phyloP scores from a whole-genome alignment of 2,888 invertebrate species.

The Polydesmus complanatus region DNA sequence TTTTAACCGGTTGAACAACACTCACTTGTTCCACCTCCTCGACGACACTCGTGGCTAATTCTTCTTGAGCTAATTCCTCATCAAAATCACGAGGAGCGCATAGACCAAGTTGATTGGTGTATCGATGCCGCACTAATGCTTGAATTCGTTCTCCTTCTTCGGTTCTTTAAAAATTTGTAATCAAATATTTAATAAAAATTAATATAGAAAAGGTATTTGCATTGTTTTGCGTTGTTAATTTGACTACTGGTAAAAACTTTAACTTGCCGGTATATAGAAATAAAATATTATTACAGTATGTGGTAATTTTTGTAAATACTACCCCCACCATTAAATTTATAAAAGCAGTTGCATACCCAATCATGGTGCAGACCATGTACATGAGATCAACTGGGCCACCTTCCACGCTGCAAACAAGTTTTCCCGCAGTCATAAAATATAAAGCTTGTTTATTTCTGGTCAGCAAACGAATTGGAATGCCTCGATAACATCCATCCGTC shows the following conservation, averaged over 20 bases:
- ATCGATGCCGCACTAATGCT: slow-evolving; percentile 3
- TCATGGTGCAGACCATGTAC: slow-evolving; percentile 7
- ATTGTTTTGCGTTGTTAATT: too few species aligned
- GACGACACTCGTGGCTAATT: neutral
- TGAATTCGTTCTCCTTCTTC: slow-evolving; percentile 3
- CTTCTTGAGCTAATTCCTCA: neutral
- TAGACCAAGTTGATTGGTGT: neutral
- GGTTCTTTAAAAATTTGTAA: neutral
- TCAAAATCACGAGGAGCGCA: neutral
- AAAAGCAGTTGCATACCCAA: neutral
- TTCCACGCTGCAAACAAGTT: slow-evolving; percentile 6
- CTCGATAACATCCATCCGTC: neutral
- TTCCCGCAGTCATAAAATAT: slow-evolving; percentile 1
- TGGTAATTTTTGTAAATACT: neutral
- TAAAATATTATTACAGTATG: neutral
- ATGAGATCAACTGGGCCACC: slow-evolving; percentile 3
- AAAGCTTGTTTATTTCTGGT: slow-evolving; percentile 1
- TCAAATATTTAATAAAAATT: too few species aligned
- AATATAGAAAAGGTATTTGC: too few species aligned
- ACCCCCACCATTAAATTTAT: neutral
- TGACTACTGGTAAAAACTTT: too few species aligned
- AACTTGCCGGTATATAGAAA: too few species aligned
- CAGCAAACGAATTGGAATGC: slow-evolving; percentile 2
- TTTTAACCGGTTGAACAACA: neutral
- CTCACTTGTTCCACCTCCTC: neutral